phyloP scores from a whole-genome alignment of 2,888 invertebrate genomes.

The Smittia aterrima region DNA sequence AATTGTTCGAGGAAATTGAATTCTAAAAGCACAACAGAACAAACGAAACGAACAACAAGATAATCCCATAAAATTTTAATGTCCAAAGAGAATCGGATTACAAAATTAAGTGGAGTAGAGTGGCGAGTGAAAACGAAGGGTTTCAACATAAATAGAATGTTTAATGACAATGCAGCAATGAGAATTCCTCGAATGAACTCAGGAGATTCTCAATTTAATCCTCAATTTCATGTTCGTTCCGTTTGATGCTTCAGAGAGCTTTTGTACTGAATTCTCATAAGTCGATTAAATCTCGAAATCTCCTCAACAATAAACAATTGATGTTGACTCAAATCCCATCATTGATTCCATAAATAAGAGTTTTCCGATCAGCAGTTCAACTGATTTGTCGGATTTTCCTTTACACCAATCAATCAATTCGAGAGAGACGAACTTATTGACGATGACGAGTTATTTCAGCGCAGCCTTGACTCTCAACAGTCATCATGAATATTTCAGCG shows the following conservation, averaged over 20 bases:
- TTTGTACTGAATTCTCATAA: background rate
- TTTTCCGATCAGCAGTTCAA: background rate
- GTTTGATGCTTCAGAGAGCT: background rate
- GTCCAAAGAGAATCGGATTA: background rate
- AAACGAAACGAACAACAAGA: background rate
- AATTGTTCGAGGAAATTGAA: background rate
- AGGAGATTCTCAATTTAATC: too few relatives aligned
- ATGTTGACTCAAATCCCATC: background rate
- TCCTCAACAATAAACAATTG: background rate
- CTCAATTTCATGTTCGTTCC: background rate
- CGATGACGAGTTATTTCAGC: background rate
- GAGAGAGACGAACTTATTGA: background rate
- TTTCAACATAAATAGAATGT: too few relatives aligned
- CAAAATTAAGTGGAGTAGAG: background rate
- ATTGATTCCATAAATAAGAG: background rate
- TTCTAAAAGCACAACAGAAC: background rate
- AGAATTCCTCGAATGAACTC: too few relatives aligned
- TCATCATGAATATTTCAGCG: background rate
- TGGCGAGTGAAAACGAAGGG: background rate
- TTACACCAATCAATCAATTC: slow-evolving; percentile 7
- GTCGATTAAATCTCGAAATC: slow-evolving; percentile 5
- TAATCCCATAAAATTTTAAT: background rate
- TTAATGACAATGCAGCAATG: too few relatives aligned
- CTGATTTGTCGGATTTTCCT: slow-evolving; percentile 1
- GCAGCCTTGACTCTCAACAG: background rate